phyloP scores from a whole-genome alignment of 2,797 vertebrate species.

The Phalanger gymnotis region DNA sequence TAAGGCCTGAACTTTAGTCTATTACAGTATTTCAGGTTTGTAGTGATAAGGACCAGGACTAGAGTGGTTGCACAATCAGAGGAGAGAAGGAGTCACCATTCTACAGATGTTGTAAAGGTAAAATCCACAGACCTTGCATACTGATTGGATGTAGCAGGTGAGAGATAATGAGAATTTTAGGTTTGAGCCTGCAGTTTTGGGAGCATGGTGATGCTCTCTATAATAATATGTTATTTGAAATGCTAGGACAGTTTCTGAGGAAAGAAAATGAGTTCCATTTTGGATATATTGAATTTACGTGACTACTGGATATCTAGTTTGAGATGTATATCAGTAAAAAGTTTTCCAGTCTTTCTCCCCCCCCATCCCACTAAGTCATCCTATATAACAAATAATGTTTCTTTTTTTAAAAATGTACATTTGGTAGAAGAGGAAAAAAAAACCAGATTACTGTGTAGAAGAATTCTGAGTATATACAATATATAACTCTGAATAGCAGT shows the following conservation, averaged over 20 bases:
- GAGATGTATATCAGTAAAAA: background rate
- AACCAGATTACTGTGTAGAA: background rate
- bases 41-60: background rate
- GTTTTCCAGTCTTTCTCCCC: background rate
- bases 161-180: background rate
- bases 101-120: background rate
- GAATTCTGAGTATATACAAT: background rate
- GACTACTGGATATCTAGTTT: background rate
- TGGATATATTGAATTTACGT: background rate
- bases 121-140: background rate
- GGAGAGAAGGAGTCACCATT: background rate
- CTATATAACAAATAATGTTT: background rate
- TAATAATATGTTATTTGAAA: background rate
- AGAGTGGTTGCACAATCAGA: background rate
- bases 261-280: background rate
- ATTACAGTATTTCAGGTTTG: background rate
- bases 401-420: background rate
- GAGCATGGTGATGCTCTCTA: background rate
- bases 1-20: background rate
- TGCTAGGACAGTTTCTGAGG: background rate
- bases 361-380: background rate
- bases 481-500: background rate
- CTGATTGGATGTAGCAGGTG: background rate
- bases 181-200: background rate
- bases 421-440: background rate